Conservation (phyloP, 92 coral and sea anemone species). For the Epizoanthus ramosus region DNA sequence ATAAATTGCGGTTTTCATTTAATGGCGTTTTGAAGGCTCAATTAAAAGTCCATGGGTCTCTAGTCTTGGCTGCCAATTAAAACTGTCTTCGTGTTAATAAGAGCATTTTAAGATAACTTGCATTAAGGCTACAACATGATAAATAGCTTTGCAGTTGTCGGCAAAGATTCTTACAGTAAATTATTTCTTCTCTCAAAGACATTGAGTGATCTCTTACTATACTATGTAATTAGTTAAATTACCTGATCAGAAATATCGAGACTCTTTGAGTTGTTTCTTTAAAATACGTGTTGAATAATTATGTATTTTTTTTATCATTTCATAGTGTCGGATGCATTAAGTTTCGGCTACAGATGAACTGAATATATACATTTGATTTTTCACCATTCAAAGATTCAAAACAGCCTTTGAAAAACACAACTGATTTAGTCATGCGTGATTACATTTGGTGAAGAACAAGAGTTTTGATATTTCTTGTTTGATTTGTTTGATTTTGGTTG, state of each 20-base stretch:
- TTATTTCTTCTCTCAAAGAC: not conserved
- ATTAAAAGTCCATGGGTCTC: slow-evolving; percentile 12
- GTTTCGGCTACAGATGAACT: no score
- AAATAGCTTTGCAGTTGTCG: not conserved
- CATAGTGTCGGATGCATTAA: no score
- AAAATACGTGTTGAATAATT: no score
- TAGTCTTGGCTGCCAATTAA: slow-evolving; percentile 15
- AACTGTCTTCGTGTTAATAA: not conserved
- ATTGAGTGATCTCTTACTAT: not conserved
- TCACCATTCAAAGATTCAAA: no score
- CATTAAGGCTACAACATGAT: not conserved
- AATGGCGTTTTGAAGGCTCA: not conserved
- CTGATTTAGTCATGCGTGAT: not conserved
- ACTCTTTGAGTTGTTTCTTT: not conserved
- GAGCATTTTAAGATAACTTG: not conserved
- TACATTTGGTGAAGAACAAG: not conserved
- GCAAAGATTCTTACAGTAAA: not conserved
- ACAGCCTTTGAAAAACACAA: not conserved
- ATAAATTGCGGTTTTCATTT: slow-evolving; percentile 1
- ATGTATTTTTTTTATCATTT: no score
- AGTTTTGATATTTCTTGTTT: not conserved
- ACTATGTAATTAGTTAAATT: not conserved
- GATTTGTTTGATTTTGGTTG: not conserved
- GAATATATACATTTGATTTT: no score
- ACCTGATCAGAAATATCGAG: not conserved